These are phyloP conservation scores for Eurystomus glaucurus DNA, from an alignment of 2,797 vertebrate genomes.

Conservation along the genomic window DNA sequence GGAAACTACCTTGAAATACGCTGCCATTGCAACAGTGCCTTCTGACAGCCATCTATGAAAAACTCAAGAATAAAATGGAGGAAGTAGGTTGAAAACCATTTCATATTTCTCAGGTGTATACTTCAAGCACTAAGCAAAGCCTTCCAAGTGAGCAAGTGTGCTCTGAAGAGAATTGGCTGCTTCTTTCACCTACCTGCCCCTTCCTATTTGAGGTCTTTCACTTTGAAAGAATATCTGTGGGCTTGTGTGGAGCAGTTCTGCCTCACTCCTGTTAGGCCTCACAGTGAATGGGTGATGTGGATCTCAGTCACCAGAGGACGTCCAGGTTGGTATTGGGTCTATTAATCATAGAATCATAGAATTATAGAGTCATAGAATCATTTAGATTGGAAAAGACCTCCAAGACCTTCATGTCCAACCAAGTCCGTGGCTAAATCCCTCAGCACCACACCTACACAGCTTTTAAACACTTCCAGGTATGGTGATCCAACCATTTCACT, in stretches of 20 bases:
- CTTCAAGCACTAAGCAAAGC: background rate
- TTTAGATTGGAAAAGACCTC: too few relatives aligned
- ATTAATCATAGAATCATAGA: too few relatives aligned
- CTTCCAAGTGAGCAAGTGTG: background rate
- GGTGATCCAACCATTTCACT: too few relatives aligned
- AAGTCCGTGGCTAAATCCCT: too few relatives aligned
- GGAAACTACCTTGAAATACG: background rate
- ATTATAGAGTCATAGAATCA: too few relatives aligned
- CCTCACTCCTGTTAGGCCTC: background rate
- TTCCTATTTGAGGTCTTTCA: background rate
- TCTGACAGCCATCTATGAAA: background rate
- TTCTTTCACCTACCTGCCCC: background rate
- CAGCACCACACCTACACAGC: too few relatives aligned
- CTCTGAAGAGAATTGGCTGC: background rate
- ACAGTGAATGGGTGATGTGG: background rate
- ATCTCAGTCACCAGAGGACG: background rate
- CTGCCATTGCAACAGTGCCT: background rate
- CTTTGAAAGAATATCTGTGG: background rate
- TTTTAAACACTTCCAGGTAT: too few relatives aligned
- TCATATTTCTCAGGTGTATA: background rate
- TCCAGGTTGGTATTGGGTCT: background rate
- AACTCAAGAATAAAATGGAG: background rate
- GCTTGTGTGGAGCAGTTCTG: background rate
- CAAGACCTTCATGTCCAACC: too few relatives aligned
- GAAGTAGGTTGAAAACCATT: background rate